A percentile compares a stretch with the other conserved stretches of the same genome.
These are phyloP conservation scores for Catagonus wagneri DNA, from an alignment of 2,113 vertebrate genomes.

Conservation along the genomic window DNA sequence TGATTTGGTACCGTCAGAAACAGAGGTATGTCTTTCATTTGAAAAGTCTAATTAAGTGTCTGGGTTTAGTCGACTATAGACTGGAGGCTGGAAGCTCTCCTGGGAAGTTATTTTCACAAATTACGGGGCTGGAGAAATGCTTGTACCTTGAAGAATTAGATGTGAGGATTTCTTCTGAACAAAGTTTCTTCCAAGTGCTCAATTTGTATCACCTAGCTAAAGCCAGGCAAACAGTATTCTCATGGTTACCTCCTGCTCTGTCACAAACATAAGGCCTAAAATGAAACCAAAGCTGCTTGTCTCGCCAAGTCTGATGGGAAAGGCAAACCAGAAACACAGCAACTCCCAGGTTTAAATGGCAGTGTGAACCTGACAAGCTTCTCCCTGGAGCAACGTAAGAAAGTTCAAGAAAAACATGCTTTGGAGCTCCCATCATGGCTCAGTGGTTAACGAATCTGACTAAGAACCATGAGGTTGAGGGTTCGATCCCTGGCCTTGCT, in stretches of 20 bases:
- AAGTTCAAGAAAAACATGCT: neutral
- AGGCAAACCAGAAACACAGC: neutral
- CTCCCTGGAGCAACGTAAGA: neutral
- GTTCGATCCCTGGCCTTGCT: too few species aligned
- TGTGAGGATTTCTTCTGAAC: neutral
- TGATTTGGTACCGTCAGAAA: neutral
- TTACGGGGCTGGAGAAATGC: neutral
- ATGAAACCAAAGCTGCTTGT: neutral
- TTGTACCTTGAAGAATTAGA: neutral
- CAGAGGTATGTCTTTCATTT: neutral
- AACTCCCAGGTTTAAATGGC: neutral
- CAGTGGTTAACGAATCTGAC: too few species aligned
- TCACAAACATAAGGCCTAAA: neutral
- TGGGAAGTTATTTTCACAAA: neutral
- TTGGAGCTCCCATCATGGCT: too few species aligned
- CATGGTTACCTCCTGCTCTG: neutral
- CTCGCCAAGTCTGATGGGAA: neutral
- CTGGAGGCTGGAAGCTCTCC: neutral
- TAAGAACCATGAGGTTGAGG: too few species aligned
- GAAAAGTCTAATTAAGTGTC: neutral
- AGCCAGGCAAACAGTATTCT: neutral
- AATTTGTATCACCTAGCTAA: neutral
- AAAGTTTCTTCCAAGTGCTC: neutral
- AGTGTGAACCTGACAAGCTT: neutral
- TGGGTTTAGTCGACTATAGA: neutral